Conservation (phyloP, 2,113 vertebrate species). For the Perca fluviatilis region DNA sequence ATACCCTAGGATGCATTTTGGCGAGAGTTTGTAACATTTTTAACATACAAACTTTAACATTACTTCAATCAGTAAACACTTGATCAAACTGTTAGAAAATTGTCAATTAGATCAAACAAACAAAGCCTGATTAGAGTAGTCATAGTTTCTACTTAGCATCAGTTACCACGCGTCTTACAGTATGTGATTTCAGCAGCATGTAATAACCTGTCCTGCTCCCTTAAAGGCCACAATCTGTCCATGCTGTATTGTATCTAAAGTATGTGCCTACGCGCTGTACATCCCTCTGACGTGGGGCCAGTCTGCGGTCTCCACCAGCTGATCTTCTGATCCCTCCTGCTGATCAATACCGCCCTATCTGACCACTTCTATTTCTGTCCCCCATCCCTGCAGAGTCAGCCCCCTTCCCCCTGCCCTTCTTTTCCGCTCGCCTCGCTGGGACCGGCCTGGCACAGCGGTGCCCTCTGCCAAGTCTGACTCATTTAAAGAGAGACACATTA, state of each 20-base stretch:
- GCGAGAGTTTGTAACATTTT: too few relatives aligned
- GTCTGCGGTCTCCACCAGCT: constrained; percentile 32
- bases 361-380: constrained; percentile 77
- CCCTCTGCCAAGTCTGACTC: constrained; percentile 60
- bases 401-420: constrained; percentile 43
- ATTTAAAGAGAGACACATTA: constrained; percentile 38
- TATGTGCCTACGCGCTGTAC: constrained; percentile 9
- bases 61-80: neutral
- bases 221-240: constrained; percentile 3
- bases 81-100: neutral
- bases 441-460: constrained; percentile 42
- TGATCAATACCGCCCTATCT: constrained; percentile 72
- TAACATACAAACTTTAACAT: too few relatives aligned
- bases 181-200: neutral
- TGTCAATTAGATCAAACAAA: neutral
- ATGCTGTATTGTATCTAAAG: neutral
- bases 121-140: neutral
- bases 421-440: constrained; percentile 60
- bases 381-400: constrained; percentile 68
- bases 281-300: constrained; percentile 40
- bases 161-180: neutral
- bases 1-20: too few relatives aligned
- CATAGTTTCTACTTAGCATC: neutral
- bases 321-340: constrained; percentile 61
- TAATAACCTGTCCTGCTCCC: neutral